Percentiles rank a stretch among this genome's conserved stretches.
Conservation (phyloP, 2,113 vertebrate species). For the Mormyrus lacerda region DNA sequence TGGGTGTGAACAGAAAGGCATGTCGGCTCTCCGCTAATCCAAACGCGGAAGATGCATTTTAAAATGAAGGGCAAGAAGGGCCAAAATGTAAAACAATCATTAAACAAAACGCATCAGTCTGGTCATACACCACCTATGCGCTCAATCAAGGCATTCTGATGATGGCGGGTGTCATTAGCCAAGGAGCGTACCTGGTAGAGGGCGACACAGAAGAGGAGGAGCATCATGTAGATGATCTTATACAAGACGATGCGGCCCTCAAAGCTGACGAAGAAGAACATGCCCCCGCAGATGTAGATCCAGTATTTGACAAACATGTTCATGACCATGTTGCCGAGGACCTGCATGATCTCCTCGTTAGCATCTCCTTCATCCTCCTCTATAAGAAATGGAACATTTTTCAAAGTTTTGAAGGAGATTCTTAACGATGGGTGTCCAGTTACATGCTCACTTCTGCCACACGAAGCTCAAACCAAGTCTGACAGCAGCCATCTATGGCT, state of each 20-base stretch:
- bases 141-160: background rate
- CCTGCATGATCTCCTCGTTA: conserved; percentile 83
- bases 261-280: conserved; percentile 99
- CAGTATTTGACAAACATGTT: conserved; percentile 94
- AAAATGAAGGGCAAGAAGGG: background rate
- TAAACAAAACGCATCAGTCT: background rate
- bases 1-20: background rate
- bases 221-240: conserved; percentile 99
- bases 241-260: conserved; percentile 93
- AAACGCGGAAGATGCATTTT: background rate
- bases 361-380: conserved; percentile 58
- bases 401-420: background rate
- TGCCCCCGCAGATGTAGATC: conserved; percentile 95
- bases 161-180: background rate
- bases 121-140: background rate
- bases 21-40: background rate
- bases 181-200: conserved; percentile 80
- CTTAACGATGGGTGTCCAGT: background rate
- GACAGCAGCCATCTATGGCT: too few relatives aligned
- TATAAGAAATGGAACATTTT: conserved; percentile 37
- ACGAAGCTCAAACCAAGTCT: background rate
- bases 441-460: background rate
- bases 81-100: background rate
- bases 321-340: conserved; percentile 86
- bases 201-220: conserved; percentile 91